Evolutionary conservation across 2,113 vertebrate genomes (phyloP), one percentile per base, ranked within the genome.

Genomic region (Pipra filicauda): DNA sequence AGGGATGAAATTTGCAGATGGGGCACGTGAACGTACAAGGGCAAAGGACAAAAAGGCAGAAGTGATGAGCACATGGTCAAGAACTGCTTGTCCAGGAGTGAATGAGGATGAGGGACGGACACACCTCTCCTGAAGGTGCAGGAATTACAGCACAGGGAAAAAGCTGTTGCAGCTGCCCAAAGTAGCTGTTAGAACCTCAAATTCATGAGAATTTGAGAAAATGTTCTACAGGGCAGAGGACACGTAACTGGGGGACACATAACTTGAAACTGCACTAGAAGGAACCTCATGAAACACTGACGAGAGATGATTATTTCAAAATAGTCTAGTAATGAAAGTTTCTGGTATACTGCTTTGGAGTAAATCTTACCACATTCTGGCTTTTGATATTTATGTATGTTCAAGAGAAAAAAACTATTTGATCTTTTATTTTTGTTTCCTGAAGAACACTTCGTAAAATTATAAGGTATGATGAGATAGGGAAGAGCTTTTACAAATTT

Each of bases 121-220:
- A 52, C 11, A 12, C 2, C 22, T 26, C n/a, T n/a, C 71, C 49
- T n/a, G 27, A 75, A 75, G 0, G 0, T 8, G 20, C 41, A 57
- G 41, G 73, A 65, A 57, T 61, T 61, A 48, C 30, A 88, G 37
- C 35, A 65, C 62, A 65, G 30, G 44, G 15, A 8, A 44, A 85
- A 65, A 79, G 58, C 31, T 85, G 54, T 62, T 85, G 51, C 73
- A 74, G 51, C 73, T 78, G 17, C 61, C 21, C 33, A 23, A 27
- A 55, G 59, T 17, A 92, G 37, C 70, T 61, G 51, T 35, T 24
- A 20, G 48, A 19, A 70, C 21, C 26, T 5, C 49, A 26, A 51
- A 15, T 9, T 18, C 19, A 59, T 3, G n/a, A 26, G 30, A 89
- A 89, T 6, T 7, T 39, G 15, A 46, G 49, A 12, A 31, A 27